phyloP scores from a whole-genome alignment of 2,797 vertebrate species.

The Pipistrellus nathusii region DNA sequence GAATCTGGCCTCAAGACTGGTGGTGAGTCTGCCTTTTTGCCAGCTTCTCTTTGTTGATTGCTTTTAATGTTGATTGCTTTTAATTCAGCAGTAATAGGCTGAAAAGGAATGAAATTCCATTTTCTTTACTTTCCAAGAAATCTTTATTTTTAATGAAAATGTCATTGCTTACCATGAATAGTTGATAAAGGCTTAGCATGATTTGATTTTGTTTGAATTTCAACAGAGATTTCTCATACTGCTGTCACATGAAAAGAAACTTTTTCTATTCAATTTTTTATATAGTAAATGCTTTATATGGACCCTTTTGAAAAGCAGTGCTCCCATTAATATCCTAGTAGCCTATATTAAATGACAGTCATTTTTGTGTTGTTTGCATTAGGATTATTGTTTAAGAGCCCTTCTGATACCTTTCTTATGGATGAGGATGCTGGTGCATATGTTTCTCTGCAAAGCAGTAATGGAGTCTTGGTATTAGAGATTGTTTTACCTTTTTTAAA shows the following conservation, averaged over 20 bases:
- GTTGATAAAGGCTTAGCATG: conserved; percentile 33
- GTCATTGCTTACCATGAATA: neutral
- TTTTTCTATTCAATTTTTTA: conserved; percentile 33
- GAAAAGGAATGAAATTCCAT: conserved; percentile 17
- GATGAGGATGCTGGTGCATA: neutral
- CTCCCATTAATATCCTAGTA: neutral
- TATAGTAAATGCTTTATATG: conserved; percentile 36
- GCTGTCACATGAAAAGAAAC: conserved; percentile 12
- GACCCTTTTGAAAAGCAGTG: neutral
- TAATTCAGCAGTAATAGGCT: neutral
- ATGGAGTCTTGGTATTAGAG: neutral
- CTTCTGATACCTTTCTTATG: neutral
- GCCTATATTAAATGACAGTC: neutral
- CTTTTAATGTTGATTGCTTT: neutral
- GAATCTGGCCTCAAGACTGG: conserved; percentile 87
- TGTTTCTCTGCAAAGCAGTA: neutral
- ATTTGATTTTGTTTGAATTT: conserved; percentile 39
- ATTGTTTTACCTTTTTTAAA: neutral
- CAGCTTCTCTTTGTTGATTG: neutral
- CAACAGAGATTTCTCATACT: neutral
- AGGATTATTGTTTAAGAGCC: neutral
- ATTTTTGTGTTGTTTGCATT: neutral
- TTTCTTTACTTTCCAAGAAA: conserved; percentile 47
- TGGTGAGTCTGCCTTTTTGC: conserved; percentile 86
- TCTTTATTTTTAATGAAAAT: conserved; percentile 42